Conservation (phyloP, 2,888 invertebrate genomes). For the Tupiocoris notatus region DNA sequence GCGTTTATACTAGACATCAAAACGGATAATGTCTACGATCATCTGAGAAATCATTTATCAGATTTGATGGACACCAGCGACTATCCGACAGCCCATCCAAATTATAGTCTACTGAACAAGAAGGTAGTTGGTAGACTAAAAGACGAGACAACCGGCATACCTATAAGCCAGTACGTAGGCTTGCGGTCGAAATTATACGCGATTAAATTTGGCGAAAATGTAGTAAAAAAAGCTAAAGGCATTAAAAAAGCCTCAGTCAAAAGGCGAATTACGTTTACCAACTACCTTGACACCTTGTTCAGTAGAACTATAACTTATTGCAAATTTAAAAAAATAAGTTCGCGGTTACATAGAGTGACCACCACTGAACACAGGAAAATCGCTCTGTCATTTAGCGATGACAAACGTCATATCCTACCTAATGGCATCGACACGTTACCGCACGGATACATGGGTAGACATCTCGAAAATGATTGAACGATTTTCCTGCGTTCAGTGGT, state of each 20-base stretch:
- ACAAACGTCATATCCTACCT: neutral
- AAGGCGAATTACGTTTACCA: too few species aligned
- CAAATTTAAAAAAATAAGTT: neutral
- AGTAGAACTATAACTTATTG: neutral
- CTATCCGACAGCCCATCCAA: neutral
- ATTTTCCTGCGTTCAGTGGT: neutral
- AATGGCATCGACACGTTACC: neutral
- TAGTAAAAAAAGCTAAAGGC: neutral
- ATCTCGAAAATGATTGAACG: conserved; percentile 2
- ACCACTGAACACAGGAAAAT: neutral
- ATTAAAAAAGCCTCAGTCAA: neutral
- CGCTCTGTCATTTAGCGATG: conserved; percentile 7
- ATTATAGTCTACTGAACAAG: neutral
- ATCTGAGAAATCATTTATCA: neutral
- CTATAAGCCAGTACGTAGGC: neutral
- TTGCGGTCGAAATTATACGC: conserved; percentile 5
- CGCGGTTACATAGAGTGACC: neutral
- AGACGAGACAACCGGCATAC: neutral
- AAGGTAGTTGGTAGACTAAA: neutral
- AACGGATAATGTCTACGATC: conserved; percentile 4
- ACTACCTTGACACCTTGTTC: neutral
- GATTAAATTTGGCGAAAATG: neutral
- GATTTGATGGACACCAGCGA: neutral
- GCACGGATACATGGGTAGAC: neutral
- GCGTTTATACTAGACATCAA: neutral